Conservation (phyloP, 2,113 vertebrate genomes). For the Hystrix brachyura region DNA sequence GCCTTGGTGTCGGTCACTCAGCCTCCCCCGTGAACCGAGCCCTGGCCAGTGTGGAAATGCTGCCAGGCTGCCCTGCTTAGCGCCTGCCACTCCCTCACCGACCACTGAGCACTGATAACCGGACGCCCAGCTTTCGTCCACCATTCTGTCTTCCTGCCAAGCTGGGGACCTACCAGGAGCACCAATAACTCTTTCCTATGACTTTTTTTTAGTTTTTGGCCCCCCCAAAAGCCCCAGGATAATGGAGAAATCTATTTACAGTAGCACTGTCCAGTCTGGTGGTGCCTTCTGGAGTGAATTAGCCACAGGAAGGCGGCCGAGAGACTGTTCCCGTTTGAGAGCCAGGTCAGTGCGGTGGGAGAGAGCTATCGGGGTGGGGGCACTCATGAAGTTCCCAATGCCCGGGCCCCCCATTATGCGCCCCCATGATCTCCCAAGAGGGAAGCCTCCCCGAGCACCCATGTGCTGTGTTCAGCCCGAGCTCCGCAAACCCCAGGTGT, state of each 20-base stretch:
- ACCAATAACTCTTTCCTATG: conserved; percentile 80
- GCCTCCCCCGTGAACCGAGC: accelerated
- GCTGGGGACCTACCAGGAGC: conserved; percentile 41
- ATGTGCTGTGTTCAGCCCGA: accelerated
- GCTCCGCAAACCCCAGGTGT: accelerated
- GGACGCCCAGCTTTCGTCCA: background rate
- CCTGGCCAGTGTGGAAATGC: background rate
- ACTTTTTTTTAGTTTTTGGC: conserved; percentile 79
- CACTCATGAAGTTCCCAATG: background rate
- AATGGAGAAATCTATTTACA: conserved; percentile 85
- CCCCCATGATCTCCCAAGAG: accelerated
- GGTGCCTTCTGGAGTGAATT: conserved; percentile 84
- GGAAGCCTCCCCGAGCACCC: accelerated
- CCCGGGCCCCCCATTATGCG: accelerated
- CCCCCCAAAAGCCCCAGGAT: conserved; percentile 72
- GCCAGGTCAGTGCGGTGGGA: background rate
- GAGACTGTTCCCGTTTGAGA: conserved; percentile 67
- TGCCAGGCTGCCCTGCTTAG: background rate
- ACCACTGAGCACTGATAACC: background rate
- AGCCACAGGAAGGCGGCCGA: conserved; percentile 72
- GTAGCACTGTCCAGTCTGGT: conserved; percentile 79
- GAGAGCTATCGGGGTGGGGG: background rate
- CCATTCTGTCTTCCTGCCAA: background rate
- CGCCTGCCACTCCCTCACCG: accelerated
- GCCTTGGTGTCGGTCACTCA: accelerated